phyloP scores from a whole-genome alignment of 2,797 vertebrate genomes.

The Pseudomugil gertrudae region DNA sequence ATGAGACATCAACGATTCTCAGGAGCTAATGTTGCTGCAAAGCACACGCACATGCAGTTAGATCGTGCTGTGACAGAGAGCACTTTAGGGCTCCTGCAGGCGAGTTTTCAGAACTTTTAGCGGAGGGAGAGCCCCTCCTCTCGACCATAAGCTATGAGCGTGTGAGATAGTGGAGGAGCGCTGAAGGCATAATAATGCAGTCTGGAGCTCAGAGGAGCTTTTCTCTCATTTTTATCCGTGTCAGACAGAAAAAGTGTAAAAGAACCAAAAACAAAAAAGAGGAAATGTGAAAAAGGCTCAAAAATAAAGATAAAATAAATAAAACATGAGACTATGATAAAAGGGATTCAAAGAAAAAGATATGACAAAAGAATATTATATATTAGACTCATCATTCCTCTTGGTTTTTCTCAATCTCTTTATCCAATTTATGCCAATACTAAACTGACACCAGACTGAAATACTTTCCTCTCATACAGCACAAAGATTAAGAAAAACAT shows the following conservation, averaged over 20 bases:
- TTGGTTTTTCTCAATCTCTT: no score
- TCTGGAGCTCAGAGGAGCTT: not conserved
- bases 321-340: not conserved
- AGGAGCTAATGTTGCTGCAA: not conserved
- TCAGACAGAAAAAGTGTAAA: not conserved
- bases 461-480: not conserved
- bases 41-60: not conserved
- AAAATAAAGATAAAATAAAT: no score
- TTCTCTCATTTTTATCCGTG: not conserved
- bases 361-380: not conserved
- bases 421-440: no score
- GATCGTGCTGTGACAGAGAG: conserved; percentile 27
- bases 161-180: not conserved
- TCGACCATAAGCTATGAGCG: not conserved
- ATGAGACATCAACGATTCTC: conserved; percentile 2
- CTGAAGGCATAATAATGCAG: conserved; percentile 14
- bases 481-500: not conserved
- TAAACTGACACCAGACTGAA: no score
- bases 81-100: conserved; percentile 37
- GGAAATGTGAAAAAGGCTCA: no score
- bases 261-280: no score
- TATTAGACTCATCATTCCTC: no score
- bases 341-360: not conserved
- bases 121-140: conserved; percentile 1
- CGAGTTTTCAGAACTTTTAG: conserved; percentile 32